Base-by-base conservation (phyloP, 2,888 invertebrate species). In the Dione juno region DNA sequence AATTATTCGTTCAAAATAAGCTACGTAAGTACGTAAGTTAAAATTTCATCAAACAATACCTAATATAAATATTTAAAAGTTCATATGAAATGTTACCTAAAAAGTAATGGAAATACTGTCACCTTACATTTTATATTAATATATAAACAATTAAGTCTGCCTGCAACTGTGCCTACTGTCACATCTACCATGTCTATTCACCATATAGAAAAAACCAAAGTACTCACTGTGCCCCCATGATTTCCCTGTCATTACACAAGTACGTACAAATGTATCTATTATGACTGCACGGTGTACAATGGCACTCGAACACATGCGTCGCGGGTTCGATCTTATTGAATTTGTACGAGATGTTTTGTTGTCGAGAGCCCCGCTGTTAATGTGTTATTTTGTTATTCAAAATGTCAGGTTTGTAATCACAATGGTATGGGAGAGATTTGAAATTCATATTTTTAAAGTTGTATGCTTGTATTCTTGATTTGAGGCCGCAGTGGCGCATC, bases 241-340 rank as follows among this genome's bases (percentile, higher is more conserved):
- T 85, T 86, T 82, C 81, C 84, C 84, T 85, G 83, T 85, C 87
- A 90, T 90, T 86, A 84, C 80, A 80, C 83, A 84, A 82, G 69
- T 69, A 72, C 81, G 81, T 19, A 81, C 84, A 83, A 85, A 76
- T 81, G 79, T 80, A 79, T 77, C 75, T 86, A 87, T 85, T 87
- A 87, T 88, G 88, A 87, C 86, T 88, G 19, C 19, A 19, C 50
- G 5, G 83, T 66, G 84, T 66, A 75, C 76, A 76, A 82, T 80
- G 79, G 81, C 82, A 80, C 92, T 93, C 80, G 85, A 90, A 89
- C 92, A 92, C 92, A 92, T 93, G 92, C 81, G 86, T 80, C 77
- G 79, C 71, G 78, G 84, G 82, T 86, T 86, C 84, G 87, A 88
- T 87, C 90, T 88, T 86, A 89, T 90, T 88, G 87, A 85, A 82